Conservation (phyloP, 2,888 invertebrate species). For the Lycocerus yunnanus region DNA sequence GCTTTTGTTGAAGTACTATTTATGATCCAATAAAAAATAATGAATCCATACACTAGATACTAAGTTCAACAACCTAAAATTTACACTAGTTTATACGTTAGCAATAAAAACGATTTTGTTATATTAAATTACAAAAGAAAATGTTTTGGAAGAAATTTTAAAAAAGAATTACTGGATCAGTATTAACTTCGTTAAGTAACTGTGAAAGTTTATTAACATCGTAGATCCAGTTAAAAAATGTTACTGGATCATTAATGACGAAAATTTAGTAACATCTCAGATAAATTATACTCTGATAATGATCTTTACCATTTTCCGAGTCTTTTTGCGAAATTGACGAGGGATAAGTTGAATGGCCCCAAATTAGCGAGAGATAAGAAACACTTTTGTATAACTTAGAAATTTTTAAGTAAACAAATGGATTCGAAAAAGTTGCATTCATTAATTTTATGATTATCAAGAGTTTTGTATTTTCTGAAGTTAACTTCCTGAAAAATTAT, state of each 20-base stretch:
- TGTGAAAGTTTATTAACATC: no score
- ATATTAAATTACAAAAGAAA: background rate
- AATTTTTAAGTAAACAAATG: background rate
- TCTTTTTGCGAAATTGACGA: background rate
- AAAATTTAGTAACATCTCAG: background rate
- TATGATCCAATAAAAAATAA: constrained; percentile 2
- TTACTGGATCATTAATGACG: background rate
- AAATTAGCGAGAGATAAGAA: background rate
- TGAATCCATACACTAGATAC: background rate
- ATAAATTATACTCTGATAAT: background rate
- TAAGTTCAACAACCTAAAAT: constrained; percentile 4
- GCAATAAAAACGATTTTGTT: background rate
- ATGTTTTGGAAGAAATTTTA: background rate
- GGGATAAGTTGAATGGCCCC: background rate
- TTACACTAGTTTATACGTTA: background rate
- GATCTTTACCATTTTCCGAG: background rate
- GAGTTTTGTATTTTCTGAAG: background rate
- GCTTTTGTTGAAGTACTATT: background rate
- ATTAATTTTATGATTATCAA: background rate
- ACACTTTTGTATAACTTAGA: background rate
- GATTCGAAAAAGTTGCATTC: background rate
- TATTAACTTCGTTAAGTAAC: no score
- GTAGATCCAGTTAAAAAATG: background rate
- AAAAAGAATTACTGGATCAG: background rate
- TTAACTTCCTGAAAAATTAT: background rate